A percentile compares a stretch with the other conserved stretches of the same genome.
These are phyloP conservation scores for Botia almorhae DNA, from an alignment of 2,797 vertebrate genomes.

Conservation along the genomic window DNA sequence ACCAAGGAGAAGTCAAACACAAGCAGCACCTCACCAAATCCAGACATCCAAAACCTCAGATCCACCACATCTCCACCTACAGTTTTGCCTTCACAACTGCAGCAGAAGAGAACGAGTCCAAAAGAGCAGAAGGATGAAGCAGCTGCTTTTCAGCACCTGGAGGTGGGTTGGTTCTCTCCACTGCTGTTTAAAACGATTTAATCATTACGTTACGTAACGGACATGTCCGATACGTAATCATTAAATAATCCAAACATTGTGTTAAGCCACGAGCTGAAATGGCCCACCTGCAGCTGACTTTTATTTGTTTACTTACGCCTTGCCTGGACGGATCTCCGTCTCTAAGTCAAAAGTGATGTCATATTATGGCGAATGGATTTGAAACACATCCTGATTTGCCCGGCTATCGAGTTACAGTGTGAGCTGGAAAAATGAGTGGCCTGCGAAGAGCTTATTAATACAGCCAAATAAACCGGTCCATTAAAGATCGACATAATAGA, in stretches of 20 bases:
- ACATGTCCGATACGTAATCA: conserved; percentile 24
- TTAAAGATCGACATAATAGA: background rate
- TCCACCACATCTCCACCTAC: conserved; percentile 64
- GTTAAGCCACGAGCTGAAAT: conserved; percentile 7
- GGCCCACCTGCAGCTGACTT: background rate
- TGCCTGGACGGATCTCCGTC: background rate
- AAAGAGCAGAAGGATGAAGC: conserved; percentile 77
- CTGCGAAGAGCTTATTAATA: background rate
- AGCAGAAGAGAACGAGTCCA: conserved; percentile 64
- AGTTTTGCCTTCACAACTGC: conserved; percentile 55
- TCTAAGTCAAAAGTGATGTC: conserved; percentile 29
- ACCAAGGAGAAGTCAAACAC: conserved; percentile 66
- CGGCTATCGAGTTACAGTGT: conserved; percentile 12
- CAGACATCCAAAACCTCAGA: conserved; percentile 57
- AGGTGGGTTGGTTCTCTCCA: conserved; percentile 72
- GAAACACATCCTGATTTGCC: conserved; percentile 40
- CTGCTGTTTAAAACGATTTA: conserved; percentile 15
- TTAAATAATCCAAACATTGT: conserved; percentile 9
- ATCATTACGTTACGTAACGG: conserved; percentile 13
- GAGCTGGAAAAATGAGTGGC: background rate
- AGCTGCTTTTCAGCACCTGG: conserved; percentile 74
- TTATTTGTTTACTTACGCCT: conserved; percentile 20
- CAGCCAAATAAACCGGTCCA: conserved; percentile 5
- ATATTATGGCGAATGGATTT: background rate
- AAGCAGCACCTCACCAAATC: conserved; percentile 62